Percentiles rank a stretch among this genome's conserved stretches.
Conservation (phyloP, 2,888 invertebrate genomes). For the Ophraella communa region DNA sequence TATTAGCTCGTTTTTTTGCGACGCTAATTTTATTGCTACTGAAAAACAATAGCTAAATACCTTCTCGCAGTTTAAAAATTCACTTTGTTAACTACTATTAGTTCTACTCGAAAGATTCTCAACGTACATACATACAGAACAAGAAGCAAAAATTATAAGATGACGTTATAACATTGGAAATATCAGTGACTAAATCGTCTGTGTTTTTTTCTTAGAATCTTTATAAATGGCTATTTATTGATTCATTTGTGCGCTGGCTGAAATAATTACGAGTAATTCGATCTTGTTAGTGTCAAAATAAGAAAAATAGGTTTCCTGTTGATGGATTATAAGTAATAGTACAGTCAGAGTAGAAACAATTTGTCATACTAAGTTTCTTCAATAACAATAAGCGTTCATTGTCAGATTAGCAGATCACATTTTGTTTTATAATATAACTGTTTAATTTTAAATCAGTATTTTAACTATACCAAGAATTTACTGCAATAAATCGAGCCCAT, state of each 20-base stretch:
- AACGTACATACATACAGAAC: no score
- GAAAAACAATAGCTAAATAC: not conserved
- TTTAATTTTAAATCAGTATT: no score
- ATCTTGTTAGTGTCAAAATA: not conserved
- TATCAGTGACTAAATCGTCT: not conserved
- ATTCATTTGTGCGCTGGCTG: not conserved
- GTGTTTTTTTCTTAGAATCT: not conserved
- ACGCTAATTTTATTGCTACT: not conserved
- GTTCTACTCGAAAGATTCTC: not conserved
- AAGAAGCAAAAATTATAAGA: not conserved
- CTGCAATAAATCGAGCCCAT: no score
- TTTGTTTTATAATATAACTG: no score
- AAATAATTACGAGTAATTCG: not conserved
- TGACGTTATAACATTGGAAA: not conserved
- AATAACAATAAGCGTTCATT: no score
- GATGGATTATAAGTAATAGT: no score
- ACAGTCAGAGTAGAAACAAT: no score
- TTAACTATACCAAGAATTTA: no score
- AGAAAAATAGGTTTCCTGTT: no score
- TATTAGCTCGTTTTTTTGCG: not conserved
- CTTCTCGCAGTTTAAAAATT: not conserved
- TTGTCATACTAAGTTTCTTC: no score
- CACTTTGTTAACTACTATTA: not conserved
- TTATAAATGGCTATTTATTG: not conserved
- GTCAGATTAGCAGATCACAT: no score